phyloP scores from a whole-genome alignment of 2,797 vertebrate genomes.

The Rhynchonycteris naso region DNA sequence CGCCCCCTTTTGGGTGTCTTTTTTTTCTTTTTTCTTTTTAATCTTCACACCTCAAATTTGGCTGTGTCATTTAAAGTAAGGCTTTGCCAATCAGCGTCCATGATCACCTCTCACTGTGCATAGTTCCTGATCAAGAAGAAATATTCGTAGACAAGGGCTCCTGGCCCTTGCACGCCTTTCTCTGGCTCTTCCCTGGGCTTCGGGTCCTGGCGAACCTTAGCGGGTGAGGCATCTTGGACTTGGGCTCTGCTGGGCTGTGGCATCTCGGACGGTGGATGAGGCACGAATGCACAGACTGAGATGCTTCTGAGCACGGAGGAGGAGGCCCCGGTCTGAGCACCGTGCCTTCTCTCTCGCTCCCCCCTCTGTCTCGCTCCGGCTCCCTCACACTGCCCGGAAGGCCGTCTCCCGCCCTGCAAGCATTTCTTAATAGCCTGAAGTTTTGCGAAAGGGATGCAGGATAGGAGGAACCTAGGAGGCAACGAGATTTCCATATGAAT shows the following conservation, averaged over 20 bases:
- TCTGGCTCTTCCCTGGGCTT: neutral
- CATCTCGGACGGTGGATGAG: neutral
- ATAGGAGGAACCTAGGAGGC: slow-evolving; percentile 70
- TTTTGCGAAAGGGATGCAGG: slow-evolving; percentile 75
- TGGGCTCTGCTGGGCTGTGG: neutral
- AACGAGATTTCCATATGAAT: slow-evolving; percentile 81
- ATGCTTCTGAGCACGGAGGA: slow-evolving; percentile 3
- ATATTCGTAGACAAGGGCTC: slow-evolving; percentile 62
- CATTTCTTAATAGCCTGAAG: slow-evolving; percentile 76
- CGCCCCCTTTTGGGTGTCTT: neutral
- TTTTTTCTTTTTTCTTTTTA: too few relatives aligned
- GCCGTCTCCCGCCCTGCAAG: slow-evolving; percentile 72
- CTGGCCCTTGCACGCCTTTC: neutral
- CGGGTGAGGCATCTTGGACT: neutral
- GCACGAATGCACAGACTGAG: neutral
- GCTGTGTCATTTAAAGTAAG: slow-evolving; percentile 76
- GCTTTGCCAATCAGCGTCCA: slow-evolving; percentile 65
- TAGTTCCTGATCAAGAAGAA: slow-evolving; percentile 77
- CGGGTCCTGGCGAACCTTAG: fast-evolving
- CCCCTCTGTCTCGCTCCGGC: neutral
- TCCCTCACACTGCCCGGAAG: slow-evolving; percentile 16
- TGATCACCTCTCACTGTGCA: slow-evolving; percentile 57
- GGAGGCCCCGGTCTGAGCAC: slow-evolving; percentile 57
- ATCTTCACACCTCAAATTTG: slow-evolving; percentile 59
- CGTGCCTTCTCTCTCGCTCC: neutral